Conservation (phyloP, 2,888 invertebrate genomes). For the Drosophila paracracens region DNA sequence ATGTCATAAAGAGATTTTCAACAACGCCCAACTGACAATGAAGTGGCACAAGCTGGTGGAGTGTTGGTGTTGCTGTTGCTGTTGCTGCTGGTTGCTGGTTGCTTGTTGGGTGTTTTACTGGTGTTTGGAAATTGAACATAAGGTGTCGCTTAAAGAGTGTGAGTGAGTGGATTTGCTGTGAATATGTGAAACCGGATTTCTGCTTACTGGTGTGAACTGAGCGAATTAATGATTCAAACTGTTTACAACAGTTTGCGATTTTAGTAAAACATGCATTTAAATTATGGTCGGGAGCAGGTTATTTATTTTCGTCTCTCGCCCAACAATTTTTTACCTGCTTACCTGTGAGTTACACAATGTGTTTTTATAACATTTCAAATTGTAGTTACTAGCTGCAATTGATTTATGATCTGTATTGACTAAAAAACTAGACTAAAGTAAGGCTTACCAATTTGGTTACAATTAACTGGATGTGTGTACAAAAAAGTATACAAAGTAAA, state of each 20-base stretch:
- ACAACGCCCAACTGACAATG: slow-evolving; percentile 51
- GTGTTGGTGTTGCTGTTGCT: slow-evolving; percentile 11
- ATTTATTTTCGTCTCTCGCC: background rate
- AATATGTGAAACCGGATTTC: slow-evolving; percentile 27
- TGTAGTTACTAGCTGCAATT: background rate
- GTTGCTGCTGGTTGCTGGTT: background rate
- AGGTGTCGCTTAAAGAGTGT: slow-evolving; percentile 19
- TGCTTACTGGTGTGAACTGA: slow-evolving; percentile 28
- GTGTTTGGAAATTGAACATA: slow-evolving; percentile 46
- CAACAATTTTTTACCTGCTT: background rate
- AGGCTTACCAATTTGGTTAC: background rate
- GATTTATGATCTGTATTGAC: background rate
- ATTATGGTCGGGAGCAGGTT: slow-evolving; percentile 6
- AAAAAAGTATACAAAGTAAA: background rate
- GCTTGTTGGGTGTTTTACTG: slow-evolving; percentile 3
- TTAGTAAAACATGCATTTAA: slow-evolving; percentile 1
- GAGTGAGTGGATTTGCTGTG: slow-evolving; percentile 3
- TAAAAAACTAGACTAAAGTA: background rate
- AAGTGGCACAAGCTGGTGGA: slow-evolving; percentile 30
- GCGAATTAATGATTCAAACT: slow-evolving; percentile 12
- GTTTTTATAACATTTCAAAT: background rate
- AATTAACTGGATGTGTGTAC: background rate
- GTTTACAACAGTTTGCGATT: slow-evolving; percentile 5
- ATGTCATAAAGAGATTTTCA: slow-evolving; percentile 81
- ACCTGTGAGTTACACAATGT: background rate